Conservation (phyloP, 2,113 vertebrate genomes). For the Rhinolophus ferrumequinum region DNA sequence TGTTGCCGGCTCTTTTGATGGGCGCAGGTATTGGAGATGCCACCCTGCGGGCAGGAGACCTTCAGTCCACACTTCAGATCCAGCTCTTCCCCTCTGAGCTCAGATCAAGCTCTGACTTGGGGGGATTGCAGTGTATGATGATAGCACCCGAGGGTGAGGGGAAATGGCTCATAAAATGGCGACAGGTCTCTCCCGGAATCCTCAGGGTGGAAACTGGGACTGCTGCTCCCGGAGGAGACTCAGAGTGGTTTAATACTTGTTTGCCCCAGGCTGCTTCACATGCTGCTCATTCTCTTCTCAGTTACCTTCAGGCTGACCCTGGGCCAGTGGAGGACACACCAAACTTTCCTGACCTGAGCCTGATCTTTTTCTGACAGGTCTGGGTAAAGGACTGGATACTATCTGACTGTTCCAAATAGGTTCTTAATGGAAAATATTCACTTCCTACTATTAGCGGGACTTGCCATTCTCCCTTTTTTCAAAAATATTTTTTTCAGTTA, state of each 20-base stretch:
- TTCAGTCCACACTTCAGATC: background rate
- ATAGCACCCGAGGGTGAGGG: background rate
- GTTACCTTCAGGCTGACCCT: background rate
- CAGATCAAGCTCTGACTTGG: background rate
- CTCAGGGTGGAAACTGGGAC: background rate
- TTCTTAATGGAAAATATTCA: background rate
- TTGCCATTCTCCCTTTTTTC: background rate
- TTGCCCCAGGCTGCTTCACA: background rate
- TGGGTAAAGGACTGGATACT: background rate
- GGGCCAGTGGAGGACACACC: background rate
- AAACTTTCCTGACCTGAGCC: background rate
- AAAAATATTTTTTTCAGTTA: no score
- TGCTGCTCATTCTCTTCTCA: background rate
- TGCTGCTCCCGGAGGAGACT: background rate
- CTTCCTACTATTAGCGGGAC: background rate
- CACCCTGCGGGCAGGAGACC: background rate
- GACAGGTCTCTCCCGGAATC: background rate
- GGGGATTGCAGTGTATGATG: background rate
- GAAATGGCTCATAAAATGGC: background rate
- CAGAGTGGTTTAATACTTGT: no score
- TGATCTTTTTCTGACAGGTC: background rate
- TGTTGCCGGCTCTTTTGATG: background rate
- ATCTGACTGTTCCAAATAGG: background rate
- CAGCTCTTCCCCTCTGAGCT: background rate
- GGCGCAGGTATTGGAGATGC: background rate